These are phyloP conservation scores for Colinus virginianus DNA, from an alignment of 2,113 vertebrate genomes.

Conservation along the genomic window DNA sequence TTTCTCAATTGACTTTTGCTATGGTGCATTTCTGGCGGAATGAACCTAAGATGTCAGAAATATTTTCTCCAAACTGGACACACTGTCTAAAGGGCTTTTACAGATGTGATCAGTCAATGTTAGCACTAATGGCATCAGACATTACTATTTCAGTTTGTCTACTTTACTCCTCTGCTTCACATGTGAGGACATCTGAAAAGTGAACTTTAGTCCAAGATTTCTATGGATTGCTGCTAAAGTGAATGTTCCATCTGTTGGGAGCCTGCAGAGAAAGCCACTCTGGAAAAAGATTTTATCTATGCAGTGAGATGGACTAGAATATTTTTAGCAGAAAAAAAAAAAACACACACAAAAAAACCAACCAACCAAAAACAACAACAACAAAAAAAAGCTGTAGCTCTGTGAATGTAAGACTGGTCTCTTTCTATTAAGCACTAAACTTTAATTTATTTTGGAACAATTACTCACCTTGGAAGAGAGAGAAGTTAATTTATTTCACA, in stretches of 20 bases:
- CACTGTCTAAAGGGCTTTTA: background rate
- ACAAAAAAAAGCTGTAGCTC: background rate
- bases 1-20: background rate
- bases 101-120: background rate
- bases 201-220: constrained; percentile 4
- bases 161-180: background rate
- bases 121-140: background rate
- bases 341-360: too few relatives aligned
- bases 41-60: constrained; percentile 12
- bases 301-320: background rate
- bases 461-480: constrained; percentile 11
- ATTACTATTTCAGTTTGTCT: background rate
- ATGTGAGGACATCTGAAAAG: background rate
- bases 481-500: constrained; percentile 21
- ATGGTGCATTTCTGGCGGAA: constrained; percentile 20
- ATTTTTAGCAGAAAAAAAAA: constrained; percentile 24
- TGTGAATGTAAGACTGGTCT: background rate
- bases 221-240: background rate
- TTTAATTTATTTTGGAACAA: constrained; percentile 32
- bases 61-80: background rate
- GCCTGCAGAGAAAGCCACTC: background rate
- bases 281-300: background rate
- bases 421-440: background rate
- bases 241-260: background rate
- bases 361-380: too few relatives aligned